A percentile compares a stretch with the other conserved stretches of the same genome.
These are phyloP conservation scores for Orthosia gracilis DNA, from an alignment of 2,888 invertebrate species.

Conservation along the genomic window DNA sequence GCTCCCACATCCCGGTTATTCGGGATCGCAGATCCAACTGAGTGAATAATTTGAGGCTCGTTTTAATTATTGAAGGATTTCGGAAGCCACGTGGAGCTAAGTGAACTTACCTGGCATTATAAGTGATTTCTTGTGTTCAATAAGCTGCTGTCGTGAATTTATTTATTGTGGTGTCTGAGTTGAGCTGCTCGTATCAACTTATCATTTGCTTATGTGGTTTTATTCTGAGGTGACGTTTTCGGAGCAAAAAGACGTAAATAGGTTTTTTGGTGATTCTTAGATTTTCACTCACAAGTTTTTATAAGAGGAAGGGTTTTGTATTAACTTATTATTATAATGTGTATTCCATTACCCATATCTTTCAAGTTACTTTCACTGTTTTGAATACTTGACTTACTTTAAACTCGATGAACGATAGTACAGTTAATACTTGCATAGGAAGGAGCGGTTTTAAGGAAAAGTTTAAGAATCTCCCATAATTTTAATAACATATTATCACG, in stretches of 20 bases:
- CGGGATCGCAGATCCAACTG: constrained; percentile 68
- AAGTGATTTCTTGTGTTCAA: constrained; percentile 61
- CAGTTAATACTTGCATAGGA: no score
- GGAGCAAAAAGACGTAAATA: neutral
- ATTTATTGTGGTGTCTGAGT: constrained; percentile 23
- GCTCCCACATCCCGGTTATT: constrained; percentile 67
- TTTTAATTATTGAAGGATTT: constrained; percentile 79
- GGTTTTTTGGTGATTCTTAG: no score
- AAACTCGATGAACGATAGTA: neutral
- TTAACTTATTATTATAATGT: neutral
- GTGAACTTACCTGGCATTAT: constrained; percentile 61
- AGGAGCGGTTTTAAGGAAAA: no score
- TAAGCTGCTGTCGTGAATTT: constrained; percentile 15
- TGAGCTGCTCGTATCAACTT: neutral
- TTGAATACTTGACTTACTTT: neutral
- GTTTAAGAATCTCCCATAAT: no score
- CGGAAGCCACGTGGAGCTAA: constrained; percentile 52
- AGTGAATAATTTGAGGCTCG: constrained; percentile 77
- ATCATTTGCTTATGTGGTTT: constrained; percentile 6
- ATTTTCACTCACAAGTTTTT: neutral
- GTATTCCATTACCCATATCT: no score
- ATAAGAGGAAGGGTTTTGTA: neutral
- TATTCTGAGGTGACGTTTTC: neutral
- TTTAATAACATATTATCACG: no score
- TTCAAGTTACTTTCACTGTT: no score